Evolutionary conservation across 2,797 vertebrate species (phyloP).

Genomic region (Eulemur rubriventer): DNA sequence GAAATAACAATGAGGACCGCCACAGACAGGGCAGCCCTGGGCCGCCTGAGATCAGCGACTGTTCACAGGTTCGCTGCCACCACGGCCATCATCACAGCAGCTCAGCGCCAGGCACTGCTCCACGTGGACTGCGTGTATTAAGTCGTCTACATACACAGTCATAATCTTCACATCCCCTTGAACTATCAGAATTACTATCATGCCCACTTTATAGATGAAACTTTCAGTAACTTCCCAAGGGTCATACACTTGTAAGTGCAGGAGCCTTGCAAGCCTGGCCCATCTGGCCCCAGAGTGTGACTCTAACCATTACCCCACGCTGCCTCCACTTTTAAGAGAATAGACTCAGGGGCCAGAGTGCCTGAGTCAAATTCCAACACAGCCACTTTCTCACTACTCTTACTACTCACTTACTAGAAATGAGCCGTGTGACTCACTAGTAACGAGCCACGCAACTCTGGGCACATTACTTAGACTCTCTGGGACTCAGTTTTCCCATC

Average conservation of each 20-base stretch:
- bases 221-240: background rate
- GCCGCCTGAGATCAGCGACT: fast-evolving
- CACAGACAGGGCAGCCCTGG: fast-evolving
- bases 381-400: background rate
- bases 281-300: background rate
- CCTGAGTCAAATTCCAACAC: background rate
- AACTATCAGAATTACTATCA: background rate
- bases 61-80: background rate
- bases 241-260: too few species aligned
- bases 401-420: too few species aligned
- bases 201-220: background rate
- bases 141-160: background rate
- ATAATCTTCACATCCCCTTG: background rate
- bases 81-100: background rate
- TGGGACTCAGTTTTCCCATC: background rate
- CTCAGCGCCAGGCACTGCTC: background rate
- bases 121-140: fast-evolving
- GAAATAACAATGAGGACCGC: fast-evolving
- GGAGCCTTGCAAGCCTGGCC: background rate
- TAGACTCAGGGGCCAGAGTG: background rate
- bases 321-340: background rate
- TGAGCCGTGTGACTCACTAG: background rate
- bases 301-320: background rate
- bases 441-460: background rate
- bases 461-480: background rate